Percentiles rank a stretch among this genome's conserved stretches.
Evolutionary conservation across 2,113 vertebrate species (phyloP).

Genomic region (Lanius collurio): DNA sequence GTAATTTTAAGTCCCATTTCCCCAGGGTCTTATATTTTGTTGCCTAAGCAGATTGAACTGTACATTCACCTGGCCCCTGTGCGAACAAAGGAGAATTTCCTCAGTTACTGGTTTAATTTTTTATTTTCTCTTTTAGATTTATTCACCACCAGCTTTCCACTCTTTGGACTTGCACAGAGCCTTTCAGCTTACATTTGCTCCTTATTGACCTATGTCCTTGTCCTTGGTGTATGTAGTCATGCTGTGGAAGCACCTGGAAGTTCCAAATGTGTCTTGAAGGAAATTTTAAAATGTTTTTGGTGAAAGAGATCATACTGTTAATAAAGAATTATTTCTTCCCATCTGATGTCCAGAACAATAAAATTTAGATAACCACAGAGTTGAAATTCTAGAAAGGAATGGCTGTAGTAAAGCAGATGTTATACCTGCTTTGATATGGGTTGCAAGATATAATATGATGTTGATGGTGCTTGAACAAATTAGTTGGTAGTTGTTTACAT

Average conservation of each 20-base stretch:
- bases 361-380: not conserved
- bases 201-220: not conserved
- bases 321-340: not conserved
- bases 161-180: not conserved
- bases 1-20: not conserved
- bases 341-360: not conserved
- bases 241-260: not conserved
- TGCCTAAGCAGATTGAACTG: not conserved
- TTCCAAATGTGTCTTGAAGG: not conserved
- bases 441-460: not conserved
- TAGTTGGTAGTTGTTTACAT: not conserved
- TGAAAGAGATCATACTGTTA: not conserved
- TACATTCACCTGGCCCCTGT: not conserved
- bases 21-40: not conserved
- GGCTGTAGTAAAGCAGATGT: not conserved
- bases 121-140: not conserved
- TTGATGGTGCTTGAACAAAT: not conserved
- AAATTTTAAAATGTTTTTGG: not conserved
- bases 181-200: not conserved
- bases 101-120: not conserved
- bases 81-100: not conserved
- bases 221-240: not conserved
- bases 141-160: not conserved
- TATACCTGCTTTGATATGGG: not conserved
- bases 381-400: not conserved